Base-by-base conservation (phyloP, 35 echinoderm and acorn worm genomes). In the Eucidaris tribuloides region DNA sequence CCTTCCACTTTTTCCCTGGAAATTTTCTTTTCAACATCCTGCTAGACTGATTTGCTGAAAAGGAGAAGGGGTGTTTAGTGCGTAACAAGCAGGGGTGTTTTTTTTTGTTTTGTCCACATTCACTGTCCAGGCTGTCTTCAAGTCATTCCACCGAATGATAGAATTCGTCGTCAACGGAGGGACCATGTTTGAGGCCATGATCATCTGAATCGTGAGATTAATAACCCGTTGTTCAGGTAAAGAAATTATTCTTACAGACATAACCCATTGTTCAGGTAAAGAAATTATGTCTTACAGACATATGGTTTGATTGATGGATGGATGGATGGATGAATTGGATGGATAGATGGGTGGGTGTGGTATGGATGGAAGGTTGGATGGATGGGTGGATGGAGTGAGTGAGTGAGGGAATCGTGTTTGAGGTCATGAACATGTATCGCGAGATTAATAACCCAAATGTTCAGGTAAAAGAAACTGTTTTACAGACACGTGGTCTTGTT, bases 171-270 rank as follows among this genome's bases (percentile, higher is more conserved):
- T 98, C 42, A 87, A 91, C 20, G 95, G 93, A 91, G 95, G 95
- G 22, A 90, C 95, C 52, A 98, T 98, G 95, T 98, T 98, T 84
- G 95, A 98, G 92, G 95, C 95, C 4, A 98, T 98, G 95, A 89
- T 98, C 56, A 98, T 98, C n/a, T 98, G 95, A 98, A 98, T 56
- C 62, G 86, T 71, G 95, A 98, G 65, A 33, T 98, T n/a, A 92
- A 92, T 48, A 98, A 93, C 72, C 90, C 90, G 23, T 65, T 98
- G 82, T 98, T 92, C 83, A 91, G 95, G 95, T 98, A 79, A 84
- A 79, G 4, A 20, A 48, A 27, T 28, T 64, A 27, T n/a, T n/a
- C n/a, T n/a, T n/a, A n/a, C n/a, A n/a, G n/a, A n/a, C n/a, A n/a
- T n/a, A n/a, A n/a, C n/a, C n/a, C n/a, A n/a, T n/a, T n/a, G n/a